Base-by-base conservation (phyloP, 2,113 vertebrate genomes). In the Geococcyx californianus region DNA sequence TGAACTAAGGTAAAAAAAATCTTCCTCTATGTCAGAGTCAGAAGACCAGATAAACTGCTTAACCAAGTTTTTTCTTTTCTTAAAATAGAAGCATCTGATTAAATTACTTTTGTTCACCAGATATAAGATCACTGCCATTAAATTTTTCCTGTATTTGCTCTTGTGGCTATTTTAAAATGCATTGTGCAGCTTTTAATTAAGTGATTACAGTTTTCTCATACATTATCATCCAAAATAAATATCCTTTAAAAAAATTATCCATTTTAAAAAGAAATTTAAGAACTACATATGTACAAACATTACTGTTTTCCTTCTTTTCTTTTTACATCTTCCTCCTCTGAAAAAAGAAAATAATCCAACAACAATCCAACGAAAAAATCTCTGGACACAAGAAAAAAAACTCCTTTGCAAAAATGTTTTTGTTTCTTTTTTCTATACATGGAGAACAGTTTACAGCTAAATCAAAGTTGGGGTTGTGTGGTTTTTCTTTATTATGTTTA, bases 391-490 rank as follows among this genome's bases (percentile, higher is more conserved):
- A 44, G 21, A 68, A 28, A 29, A 1, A 42, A 42, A 42, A 42
- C 40, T 60, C 7, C 16, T 34, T 11, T 36, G 14, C 28, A 84
- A 69, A 56, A 60, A 55, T 6, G 6, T n/a, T 8, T 23, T 52
- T 26, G 4, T 7, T 66, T 74, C 62, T 4, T 40, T 88, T 86
- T 79, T 5, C 3, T 52, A 16, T n/a, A 52, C 3, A 28, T 7
- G 5, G 3, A 1, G 36, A 84, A n/a, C 15, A 26, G 7, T 42
- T 58, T 64, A 67, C 10, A 55, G 3, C 6, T 40, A 86, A 75
- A 86, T 67, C 1, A 68, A 92, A 92, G 36, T 36, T 1, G 33
- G 4, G 11, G 3, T 0, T 2, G 3, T 40, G 45, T n/a, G 16
- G 26, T 33, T 76, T 81, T 55, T 75, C 75, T 25, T 51, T 25